Base-by-base conservation (phyloP, 2,797 vertebrate genomes). In the Myripristis murdjan region DNA sequence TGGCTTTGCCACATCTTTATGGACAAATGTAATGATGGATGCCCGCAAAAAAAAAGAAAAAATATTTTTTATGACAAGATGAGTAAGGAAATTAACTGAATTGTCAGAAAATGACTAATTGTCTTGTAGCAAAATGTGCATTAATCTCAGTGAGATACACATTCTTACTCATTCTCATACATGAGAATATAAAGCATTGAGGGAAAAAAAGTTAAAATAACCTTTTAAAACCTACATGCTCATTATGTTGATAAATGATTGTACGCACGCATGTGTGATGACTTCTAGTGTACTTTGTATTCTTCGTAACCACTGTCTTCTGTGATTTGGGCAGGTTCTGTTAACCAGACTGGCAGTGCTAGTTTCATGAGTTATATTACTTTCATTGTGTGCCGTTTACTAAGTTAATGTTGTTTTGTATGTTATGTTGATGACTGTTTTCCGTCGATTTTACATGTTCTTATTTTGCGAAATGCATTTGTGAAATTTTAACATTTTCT, bases 81-180 rank as follows among this genome's bases (percentile, higher is more conserved):
- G 89, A 90, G 95, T 91, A 91, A 89, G 86, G 87, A 91, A 93
- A 90, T 93, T 94, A 95, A 95, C 91, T 96, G 96, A 96, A 95
- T 94, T 96, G 95, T 91, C 91, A 90, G 92, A 92, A 95, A 96
- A 95, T 96, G 96, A 97, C 96, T 96, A 96, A 96, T 97, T 98
- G 97, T 98, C 97, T 98, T 98, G 97, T 98, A 97, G 97, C 97
- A 97, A 97, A 98, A 98, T 97, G 97, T 98, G 96, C 97, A 96
- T 98, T 99, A 96, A 99, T 99, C 98, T 99, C 98, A 98, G 95
- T 99, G 98, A 99, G 98, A 99, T 99, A 96, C 95, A 95, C 96
- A 94, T 96, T 97, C 92, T 97, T 97, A 96, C 96, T 96, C 96
- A 95, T 99, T 99, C 98, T 99, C 97, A 96, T 98, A 97, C 96